Evolutionary conservation across 2,888 invertebrate genomes (phyloP).

Genomic region (Drosophila formosana): DNA sequence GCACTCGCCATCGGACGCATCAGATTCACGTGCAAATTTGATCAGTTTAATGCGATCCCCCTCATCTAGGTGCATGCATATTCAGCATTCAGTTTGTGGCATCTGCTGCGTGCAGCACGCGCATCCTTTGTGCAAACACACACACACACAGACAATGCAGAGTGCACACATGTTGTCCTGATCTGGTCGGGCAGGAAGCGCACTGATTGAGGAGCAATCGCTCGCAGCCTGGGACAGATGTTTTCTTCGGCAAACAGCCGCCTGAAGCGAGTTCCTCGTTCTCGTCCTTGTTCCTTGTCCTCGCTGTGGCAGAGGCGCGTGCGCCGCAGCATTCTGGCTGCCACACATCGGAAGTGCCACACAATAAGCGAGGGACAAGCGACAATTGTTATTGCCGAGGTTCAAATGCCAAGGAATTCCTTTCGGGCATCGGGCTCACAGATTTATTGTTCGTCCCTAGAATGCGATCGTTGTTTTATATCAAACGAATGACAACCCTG

Average conservation of each 20-base stretch:
- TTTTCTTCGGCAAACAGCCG: conserved; percentile 66
- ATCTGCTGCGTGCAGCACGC: conserved; percentile 73
- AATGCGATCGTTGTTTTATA: conserved; percentile 66
- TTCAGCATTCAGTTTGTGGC: conserved; percentile 37
- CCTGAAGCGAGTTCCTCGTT: conserved; percentile 17
- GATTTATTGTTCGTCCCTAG: conserved; percentile 62
- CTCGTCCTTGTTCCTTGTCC: neutral
- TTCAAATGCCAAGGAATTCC: conserved; percentile 62
- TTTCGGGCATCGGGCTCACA: conserved; percentile 38
- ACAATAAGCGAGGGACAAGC: conserved; percentile 29
- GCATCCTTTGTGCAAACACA: conserved; percentile 70
- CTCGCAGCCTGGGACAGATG: conserved; percentile 72
- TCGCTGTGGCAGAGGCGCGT: conserved; percentile 44
- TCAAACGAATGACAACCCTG: conserved; percentile 52
- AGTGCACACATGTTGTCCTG: conserved; percentile 67
- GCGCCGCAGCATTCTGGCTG: conserved; percentile 24
- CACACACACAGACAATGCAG: conserved; percentile 41
- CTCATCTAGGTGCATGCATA: conserved; percentile 47
- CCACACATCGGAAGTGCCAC: conserved; percentile 69
- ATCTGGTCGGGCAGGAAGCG: conserved; percentile 65
- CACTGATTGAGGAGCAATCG: conserved; percentile 78
- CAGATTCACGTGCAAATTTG: conserved; percentile 69
- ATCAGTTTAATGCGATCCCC: conserved; percentile 34
- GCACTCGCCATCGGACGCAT: conserved; percentile 33
- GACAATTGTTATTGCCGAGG: conserved; percentile 46